Evolutionary conservation across 2,888 invertebrate species (phyloP), one percentile per base, ranked within the genome.

Genomic region (Oscheius sp.): DNA sequence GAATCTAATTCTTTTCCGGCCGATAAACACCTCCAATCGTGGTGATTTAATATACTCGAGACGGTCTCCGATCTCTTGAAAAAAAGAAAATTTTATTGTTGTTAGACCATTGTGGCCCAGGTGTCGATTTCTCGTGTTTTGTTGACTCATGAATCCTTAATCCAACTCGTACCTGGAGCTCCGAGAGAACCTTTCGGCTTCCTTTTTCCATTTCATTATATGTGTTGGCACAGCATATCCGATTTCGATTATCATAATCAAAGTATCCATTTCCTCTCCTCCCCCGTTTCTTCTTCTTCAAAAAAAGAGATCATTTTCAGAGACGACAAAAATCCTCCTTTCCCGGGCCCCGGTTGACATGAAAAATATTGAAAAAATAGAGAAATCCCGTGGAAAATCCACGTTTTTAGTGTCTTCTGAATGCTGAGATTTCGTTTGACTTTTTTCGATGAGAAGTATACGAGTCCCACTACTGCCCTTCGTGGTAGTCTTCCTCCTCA

Each of bases 71-170:
- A n/a, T n/a, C n/a, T n/a, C n/a, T n/a, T n/a, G n/a, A n/a, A n/a
- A n/a, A n/a, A n/a, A n/a, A n/a, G n/a, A n/a, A n/a, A n/a, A n/a
- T n/a, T n/a, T n/a, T n/a, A n/a, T n/a, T n/a, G n/a, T n/a, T n/a
- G n/a, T n/a, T n/a, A n/a, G n/a, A n/a, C 52, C 12, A 3, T 48
- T 12, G 48, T 17, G 52, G 10, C 52, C 6, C 27, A 52, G 52
- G 52, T 52, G 37, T 37, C 55, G n/a, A 37, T 55, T 37, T 17
- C n/a, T n/a, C 37, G 20, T 23, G 55, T 55, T 55, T 55, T 55
- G 55, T 55, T 55, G 55, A 55, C 55, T 55, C 55, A 55, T 55
- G 55, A 55, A 55, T 55, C n/a, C 34, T 34, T 55, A 55, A 55
- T 55, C 55, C 20, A 15, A 17, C 2, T 2, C 33, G 33, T 37